Percentiles rank a stretch among this genome's conserved stretches.
Conservation (phyloP, 2,113 vertebrate genomes). For the Erinaceus europaeus region DNA sequence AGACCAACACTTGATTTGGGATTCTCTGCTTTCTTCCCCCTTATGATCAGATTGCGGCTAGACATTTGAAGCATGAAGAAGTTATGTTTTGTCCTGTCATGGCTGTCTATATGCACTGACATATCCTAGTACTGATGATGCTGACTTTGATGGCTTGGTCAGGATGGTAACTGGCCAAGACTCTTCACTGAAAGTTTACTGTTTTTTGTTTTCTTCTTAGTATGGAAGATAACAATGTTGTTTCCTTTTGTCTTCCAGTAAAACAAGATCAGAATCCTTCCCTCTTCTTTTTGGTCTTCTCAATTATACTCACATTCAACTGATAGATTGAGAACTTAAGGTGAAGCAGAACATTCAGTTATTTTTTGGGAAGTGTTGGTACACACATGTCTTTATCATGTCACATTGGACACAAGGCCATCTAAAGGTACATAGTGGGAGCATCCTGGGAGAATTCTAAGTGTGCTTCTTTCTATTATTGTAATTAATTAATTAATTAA, state of each 20-base stretch:
- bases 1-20: neutral
- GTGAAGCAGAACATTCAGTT: neutral
- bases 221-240: neutral
- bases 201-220: neutral
- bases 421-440: neutral
- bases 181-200: neutral
- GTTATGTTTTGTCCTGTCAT: neutral
- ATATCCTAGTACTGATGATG: neutral
- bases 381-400: no score
- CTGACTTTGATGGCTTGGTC: neutral
- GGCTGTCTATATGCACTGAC: no score
- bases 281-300: neutral
- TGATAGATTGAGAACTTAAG: neutral
- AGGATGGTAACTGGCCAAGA: neutral
- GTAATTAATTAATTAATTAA: no score
- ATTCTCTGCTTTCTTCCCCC: neutral
- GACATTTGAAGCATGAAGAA: neutral
- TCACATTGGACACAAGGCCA: no score
- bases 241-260: constrained; percentile 9
- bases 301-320: neutral
- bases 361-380: neutral
- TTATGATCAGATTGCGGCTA: neutral
- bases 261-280: neutral
- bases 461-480: no score
- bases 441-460: neutral